Evolutionary conservation across 2,888 invertebrate genomes (phyloP).

Genomic region (Lochmaea crataegi): DNA sequence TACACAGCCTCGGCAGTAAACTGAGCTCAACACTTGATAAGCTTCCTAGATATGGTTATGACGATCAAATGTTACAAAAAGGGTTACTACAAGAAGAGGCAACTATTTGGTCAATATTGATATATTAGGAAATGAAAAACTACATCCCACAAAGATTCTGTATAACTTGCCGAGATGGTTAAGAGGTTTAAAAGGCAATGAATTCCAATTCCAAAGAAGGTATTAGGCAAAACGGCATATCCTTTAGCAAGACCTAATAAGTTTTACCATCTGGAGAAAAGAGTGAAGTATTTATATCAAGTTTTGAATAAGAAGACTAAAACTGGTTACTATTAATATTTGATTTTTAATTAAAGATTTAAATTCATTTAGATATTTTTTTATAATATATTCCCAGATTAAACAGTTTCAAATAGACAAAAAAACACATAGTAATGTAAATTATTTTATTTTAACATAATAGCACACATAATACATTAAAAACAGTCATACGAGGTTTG

Average conservation of each 20-base stretch:
- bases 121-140: slow-evolving; percentile 85
- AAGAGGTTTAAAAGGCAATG: slow-evolving; percentile 87
- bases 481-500: background rate
- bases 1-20: no score
- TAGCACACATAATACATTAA: background rate
- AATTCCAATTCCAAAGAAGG: slow-evolving; percentile 85
- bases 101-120: slow-evolving; percentile 94
- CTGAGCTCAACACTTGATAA: no score
- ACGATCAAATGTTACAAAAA: no score
- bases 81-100: slow-evolving; percentile 78
- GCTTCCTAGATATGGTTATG: no score
- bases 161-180: slow-evolving; percentile 92
- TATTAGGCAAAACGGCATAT: slow-evolving; percentile 70
- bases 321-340: slow-evolving; percentile 66
- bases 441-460: background rate
- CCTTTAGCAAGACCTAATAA: slow-evolving; percentile 78
- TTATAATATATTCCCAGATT: background rate
- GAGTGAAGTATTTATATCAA: slow-evolving; percentile 79
- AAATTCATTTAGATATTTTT: background rate
- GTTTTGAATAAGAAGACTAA: slow-evolving; percentile 85
- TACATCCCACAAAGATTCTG: slow-evolving; percentile 85
- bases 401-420: no score
- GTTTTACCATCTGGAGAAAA: slow-evolving; percentile 80
- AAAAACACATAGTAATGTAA: background rate
- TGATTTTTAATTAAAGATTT: no score